These are phyloP conservation scores for Priocnemis perturbator DNA, from an alignment of 2,888 invertebrate genomes.

Conservation along the genomic window DNA sequence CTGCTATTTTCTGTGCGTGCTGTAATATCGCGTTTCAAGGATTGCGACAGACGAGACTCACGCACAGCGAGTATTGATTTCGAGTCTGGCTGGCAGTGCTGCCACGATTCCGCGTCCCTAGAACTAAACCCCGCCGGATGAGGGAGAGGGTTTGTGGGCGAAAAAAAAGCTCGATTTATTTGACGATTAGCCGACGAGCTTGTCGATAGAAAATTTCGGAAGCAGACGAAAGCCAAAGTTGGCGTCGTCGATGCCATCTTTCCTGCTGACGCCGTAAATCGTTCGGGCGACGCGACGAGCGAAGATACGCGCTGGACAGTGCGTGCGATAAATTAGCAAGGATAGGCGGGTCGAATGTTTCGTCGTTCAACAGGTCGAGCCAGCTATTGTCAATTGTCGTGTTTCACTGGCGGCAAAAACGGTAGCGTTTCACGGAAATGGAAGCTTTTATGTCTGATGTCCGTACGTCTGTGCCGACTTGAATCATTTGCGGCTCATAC, in stretches of 20 bases:
- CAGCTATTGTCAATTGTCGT: too few species aligned
- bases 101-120: constrained; percentile 67
- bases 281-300: too few species aligned
- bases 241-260: too few species aligned
- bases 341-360: not conserved
- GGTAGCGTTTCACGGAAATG: too few species aligned
- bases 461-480: too few species aligned
- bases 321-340: not conserved
- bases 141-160: constrained; percentile 23
- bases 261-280: too few species aligned
- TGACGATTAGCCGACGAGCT: not conserved
- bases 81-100: constrained; percentile 69
- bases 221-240: too few species aligned
- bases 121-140: constrained; percentile 63
- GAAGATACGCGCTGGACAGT: not conserved
- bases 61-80: constrained; percentile 73
- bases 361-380: too few species aligned
- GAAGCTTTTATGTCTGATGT: too few species aligned
- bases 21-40: constrained; percentile 62
- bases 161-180: not conserved
- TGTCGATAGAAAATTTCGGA: too few species aligned
- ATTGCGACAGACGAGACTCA: constrained; percentile 66
- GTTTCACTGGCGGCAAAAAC: too few species aligned
- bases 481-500: too few species aligned
- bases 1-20: constrained; percentile 37